Base-by-base conservation (phyloP, 2,888 invertebrate genomes). In the Corythucha ciliata region DNA sequence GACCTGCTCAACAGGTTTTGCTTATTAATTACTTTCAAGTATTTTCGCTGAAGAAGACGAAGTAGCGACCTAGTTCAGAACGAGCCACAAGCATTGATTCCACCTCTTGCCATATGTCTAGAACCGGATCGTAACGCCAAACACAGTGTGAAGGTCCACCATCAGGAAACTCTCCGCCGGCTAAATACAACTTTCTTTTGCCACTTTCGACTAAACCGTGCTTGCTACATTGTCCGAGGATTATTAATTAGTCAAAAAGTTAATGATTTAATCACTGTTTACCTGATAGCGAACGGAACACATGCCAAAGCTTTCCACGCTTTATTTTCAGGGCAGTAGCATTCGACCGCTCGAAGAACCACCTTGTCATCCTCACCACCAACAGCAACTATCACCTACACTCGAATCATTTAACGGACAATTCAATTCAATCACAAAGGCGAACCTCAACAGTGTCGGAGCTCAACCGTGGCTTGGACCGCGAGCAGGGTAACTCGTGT, bases 351-450 rank as follows among this genome's bases (percentile, higher is more conserved):
- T 22, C 72, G 61, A 14, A 72, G 59, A 6, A 72, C 72, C 6
- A 72, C 70, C 61, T 72, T 72, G 61, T 72, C 72, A 62, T 73
- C 72, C 61, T 73, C 72, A 12, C 73, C 73, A 22, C 72, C 72
- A 18, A 72, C 71, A 44, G 71, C 70, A 27, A 72, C 69, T 44
- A 72, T 70, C 24, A 72, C 70, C 64, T 66, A 14, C 8, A 22
- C n/a, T n/a, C n/a, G n/a, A n/a, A n/a, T n/a, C n/a, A n/a, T n/a
- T n/a, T n/a, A n/a, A n/a, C n/a, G n/a, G n/a, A n/a, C n/a, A n/a
- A n/a, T n/a, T 18, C n/a, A 37, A 37, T 12, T 37, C 18, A 2
- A 16, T 14, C 14, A 29, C 8, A 18, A 12, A 2, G 1, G 16
- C 29, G 8, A 16, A n/a, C n/a, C n/a, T n/a, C 51, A 10, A 51